phyloP scores from a whole-genome alignment of 2,888 invertebrate species.

The Eurytoma adleriae region DNA sequence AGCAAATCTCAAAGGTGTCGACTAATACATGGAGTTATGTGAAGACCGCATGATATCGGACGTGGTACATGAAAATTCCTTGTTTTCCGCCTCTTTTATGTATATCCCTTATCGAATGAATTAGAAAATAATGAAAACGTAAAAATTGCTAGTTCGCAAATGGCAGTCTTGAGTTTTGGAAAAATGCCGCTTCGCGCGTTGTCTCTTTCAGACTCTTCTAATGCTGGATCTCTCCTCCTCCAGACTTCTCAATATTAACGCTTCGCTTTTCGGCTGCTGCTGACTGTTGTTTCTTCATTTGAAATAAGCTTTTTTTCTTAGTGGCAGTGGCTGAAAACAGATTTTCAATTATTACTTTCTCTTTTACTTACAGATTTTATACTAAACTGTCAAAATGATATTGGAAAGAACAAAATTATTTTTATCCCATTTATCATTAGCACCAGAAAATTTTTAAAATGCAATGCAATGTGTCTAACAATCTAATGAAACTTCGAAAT shows the following conservation, averaged over 20 bases:
- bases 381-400: neutral
- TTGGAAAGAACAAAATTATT: neutral
- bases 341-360: slow-evolving; percentile 6
- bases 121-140: slow-evolving; percentile 30
- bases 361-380: neutral
- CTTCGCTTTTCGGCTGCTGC: slow-evolving; percentile 57
- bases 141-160: slow-evolving; percentile 53
- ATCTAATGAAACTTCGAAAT: slow-evolving; percentile 17
- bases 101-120: slow-evolving; percentile 2
- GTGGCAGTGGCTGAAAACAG: slow-evolving; percentile 73
- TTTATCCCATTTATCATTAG: slow-evolving; percentile 3
- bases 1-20: slow-evolving; percentile 22
- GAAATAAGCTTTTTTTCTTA: slow-evolving; percentile 72
- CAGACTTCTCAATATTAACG: slow-evolving; percentile 59
- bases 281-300: slow-evolving; percentile 66
- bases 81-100: slow-evolving; percentile 4
- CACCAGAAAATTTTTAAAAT: neutral
- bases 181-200: slow-evolving; percentile 61
- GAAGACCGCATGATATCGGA: slow-evolving; percentile 6
- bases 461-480: neutral
- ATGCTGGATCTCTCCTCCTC: slow-evolving; percentile 55
- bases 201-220: slow-evolving; percentile 47
- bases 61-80: slow-evolving; percentile 1
- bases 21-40: slow-evolving; percentile 25
- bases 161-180: slow-evolving; percentile 75